Evolutionary conservation across 1,140 invertebrate species (phyloP), one percentile per base, ranked within the genome.

Genomic region (Eurosta solidaginis): DNA sequence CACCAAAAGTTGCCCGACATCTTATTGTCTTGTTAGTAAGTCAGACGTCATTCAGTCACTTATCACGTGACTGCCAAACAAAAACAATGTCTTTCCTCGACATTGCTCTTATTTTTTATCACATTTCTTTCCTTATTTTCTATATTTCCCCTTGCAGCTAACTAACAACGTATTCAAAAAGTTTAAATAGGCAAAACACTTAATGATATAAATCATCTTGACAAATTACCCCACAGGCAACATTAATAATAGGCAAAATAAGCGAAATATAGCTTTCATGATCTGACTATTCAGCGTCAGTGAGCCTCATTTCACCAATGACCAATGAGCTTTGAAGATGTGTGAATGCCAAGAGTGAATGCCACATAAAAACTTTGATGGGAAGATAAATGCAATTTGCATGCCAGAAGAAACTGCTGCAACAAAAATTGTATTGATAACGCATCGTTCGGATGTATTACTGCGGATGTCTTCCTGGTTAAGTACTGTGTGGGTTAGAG

Each of bases 191-290:
- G 59, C 59, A 68, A 68, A 68, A 40, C 33, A 40, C 33, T 68
- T 68, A 68, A 68, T 42, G 59, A 68, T 68, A 68, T 68, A 68
- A 68, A 68, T 68, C 59, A 68, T 68, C 29, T 68, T 68, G 59
- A 68, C 59, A 68, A 68, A 68, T 68, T 68, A 68, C 33, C 59
- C n/a, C 59, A n/a, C 59, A 68, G 59, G 33, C 59, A 68, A 20
- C 59, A 68, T 40, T 40, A 68, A 68, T 68, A 68, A 68, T 68
- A 68, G 59, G 33, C 59, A 42, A 68, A 68, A 68, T 68, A n/a
- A 68, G 59, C 33, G 59, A 36, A 68, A 68, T n/a, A 54, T 25
- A 12, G 22, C 25, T 52, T 52, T 42, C 27, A 22, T 40, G 33
- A 22, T 22, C 49, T 9, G 33, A 9, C 14, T 2, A 33, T 33